Evolutionary conservation across 2,888 invertebrate genomes (phyloP), one percentile per base, ranked within the genome.

Genomic region (Sipha maydis): DNA sequence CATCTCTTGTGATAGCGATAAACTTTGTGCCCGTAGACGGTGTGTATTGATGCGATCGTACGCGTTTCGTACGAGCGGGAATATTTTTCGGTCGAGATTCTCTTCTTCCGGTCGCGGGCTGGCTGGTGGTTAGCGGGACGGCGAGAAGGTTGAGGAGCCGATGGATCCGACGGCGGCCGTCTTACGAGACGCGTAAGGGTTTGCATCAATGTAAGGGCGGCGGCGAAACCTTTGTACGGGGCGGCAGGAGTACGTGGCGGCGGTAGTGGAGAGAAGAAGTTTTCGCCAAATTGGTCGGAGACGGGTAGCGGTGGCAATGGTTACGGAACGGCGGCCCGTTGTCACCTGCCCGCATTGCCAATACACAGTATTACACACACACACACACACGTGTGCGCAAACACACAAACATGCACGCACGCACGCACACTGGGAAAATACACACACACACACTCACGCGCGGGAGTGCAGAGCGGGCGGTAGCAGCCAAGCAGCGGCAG

Each of bases 281-380:
- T 85, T 77, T 85, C 76, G 78, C 69, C 3, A 80, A 78, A 75
- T 17, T 14, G 61, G 25, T 34, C 76, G 84, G 25, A 25, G 38
- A 34, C 61, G 71, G 25, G 83, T 48, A 0, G 31, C 48, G 75
- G 38, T 9, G 67, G 25, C 34, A 19, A 56, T 25, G 54, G 38
- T 41, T 67, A 34, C 21, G 67, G 82, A 25, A 28, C 25, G 71
- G 48, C n/a, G 38, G 21, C 79, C 67, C 79, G 79, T 80, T 77
- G 86, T 79, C 86, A 86, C 86, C 86, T 79, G 79, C 79, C 71
- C 86, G 79, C 76, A 79, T 80, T 54, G 56, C 79, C 67, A 38
- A 84, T 84, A 84, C 61, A 56, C 61, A 56, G 34, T 80, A 8
- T 28, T n/a, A 61, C 73, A n/a, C 25, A 14, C 17, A 69, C 31